Conservation (phyloP, 2,113 vertebrate genomes). For the Hippocampus guttulatus region DNA sequence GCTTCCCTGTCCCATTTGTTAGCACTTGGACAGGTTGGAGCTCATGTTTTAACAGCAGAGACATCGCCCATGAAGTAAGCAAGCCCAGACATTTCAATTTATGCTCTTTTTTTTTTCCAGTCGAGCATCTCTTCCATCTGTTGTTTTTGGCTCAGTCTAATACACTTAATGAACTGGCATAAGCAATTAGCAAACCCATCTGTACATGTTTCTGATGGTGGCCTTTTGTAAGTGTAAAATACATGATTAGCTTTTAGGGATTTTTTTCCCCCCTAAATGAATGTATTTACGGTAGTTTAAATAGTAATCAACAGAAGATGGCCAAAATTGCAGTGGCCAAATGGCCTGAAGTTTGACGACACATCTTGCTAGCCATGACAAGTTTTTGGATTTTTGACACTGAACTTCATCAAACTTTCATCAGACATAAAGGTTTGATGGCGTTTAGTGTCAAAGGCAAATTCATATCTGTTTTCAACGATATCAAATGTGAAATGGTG, state of each 20-base stretch:
- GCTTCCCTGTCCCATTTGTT: conserved; percentile 40
- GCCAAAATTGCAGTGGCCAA: neutral
- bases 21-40: conserved; percentile 51
- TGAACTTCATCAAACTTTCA: too few species aligned
- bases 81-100: neutral
- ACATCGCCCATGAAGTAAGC: conserved; percentile 20
- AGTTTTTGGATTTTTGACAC: too few species aligned
- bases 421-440: too few species aligned
- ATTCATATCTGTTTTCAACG: too few species aligned
- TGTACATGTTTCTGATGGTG: neutral
- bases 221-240: neutral
- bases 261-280: neutral
- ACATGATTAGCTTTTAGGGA: neutral
- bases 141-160: neutral
- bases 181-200: neutral
- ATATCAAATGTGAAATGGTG: too few species aligned
- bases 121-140: neutral
- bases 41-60: conserved; percentile 36
- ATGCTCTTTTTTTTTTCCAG: neutral
- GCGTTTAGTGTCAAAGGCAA: too few species aligned
- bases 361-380: too few species aligned
- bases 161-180: conserved; percentile 1
- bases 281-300: neutral
- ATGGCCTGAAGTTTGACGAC: neutral
- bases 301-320: neutral